Evolutionary conservation across 2,113 vertebrate genomes (phyloP), one percentile per base, ranked within the genome.

Genomic region (Menidia beryllina): DNA sequence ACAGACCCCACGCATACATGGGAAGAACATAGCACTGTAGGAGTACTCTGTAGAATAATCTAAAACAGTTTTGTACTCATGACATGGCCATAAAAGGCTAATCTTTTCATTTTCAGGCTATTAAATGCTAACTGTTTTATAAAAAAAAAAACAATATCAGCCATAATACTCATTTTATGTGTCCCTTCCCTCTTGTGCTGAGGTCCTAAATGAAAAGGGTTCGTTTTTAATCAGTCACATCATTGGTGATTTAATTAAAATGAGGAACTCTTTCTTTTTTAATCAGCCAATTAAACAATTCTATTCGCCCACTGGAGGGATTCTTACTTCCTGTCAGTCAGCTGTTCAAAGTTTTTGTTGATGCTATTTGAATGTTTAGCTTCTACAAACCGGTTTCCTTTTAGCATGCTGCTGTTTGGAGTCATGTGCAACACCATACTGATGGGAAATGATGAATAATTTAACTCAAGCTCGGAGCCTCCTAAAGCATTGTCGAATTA

Each of bases 381-480:
- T n/a, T 39, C 21, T 41, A 58, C 36, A 41, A 58, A 58, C 23
- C 15, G 38, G 30, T 56, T 58, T 58, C 55, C 36, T 58, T 58
- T 36, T 6, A 58, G 13, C 55, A 50, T 49, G 14, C 27, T 6
- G 3, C 27, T 7, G 41, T 45, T 45, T 19, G n/a, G 13, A 45
- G 17, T n/a, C 26, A 61, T 15, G 27, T 34, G 48, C 48, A 25
- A 49, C 14, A 49, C 7, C 24, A 48, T 34, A n/a, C 10, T 25
- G 15, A 57, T 14, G n/a, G 26, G 41, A 24, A 55, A 43, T 48
- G 23, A 4, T 55, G 15, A 64, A 64, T 71, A 34, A 39, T 72
- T 55, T 43, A 72, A 47, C n/a, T 55, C 15, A 64, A 39, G 27
- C 51, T 47, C 19, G 7, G 20, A 19, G 17, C n/a, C 24, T 30